Conservation (phyloP, 1,140 invertebrate genomes). For the Nylanderia fulva region DNA sequence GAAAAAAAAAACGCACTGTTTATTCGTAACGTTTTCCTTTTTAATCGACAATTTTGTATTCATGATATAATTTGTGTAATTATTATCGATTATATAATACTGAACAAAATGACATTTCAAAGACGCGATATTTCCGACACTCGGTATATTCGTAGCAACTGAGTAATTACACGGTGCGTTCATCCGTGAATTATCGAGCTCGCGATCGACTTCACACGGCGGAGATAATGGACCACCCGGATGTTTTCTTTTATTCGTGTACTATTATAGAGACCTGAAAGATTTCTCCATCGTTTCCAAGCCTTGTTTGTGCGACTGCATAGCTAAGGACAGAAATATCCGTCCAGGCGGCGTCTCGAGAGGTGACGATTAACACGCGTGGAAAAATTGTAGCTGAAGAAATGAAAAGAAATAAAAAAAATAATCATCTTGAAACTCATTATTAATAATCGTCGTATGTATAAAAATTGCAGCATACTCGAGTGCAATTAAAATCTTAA, state of each 20-base stretch:
- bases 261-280: constrained; percentile 29
- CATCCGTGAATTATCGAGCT: constrained; percentile 32
- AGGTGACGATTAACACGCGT: constrained; percentile 32
- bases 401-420: neutral
- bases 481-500: neutral
- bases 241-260: constrained; percentile 20
- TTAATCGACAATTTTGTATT: neutral
- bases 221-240: constrained; percentile 49
- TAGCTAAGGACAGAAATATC: constrained; percentile 44
- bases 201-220: constrained; percentile 20
- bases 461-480: neutral
- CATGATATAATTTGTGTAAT: neutral
- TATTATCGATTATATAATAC: neutral
- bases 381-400: neutral
- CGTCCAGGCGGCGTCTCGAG: constrained; percentile 38
- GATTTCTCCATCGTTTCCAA: constrained; percentile 47
- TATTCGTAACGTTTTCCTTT: neutral
- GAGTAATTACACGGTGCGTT: constrained; percentile 39
- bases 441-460: neutral
- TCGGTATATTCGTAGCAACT: neutral
- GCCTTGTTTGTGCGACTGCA: constrained; percentile 35
- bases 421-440: neutral
- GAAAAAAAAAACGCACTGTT: neutral
- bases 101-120: neutral
- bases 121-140: neutral